Evolutionary conservation across 1,140 invertebrate genomes (phyloP).

Genomic region (Saccostrea cuccullata): DNA sequence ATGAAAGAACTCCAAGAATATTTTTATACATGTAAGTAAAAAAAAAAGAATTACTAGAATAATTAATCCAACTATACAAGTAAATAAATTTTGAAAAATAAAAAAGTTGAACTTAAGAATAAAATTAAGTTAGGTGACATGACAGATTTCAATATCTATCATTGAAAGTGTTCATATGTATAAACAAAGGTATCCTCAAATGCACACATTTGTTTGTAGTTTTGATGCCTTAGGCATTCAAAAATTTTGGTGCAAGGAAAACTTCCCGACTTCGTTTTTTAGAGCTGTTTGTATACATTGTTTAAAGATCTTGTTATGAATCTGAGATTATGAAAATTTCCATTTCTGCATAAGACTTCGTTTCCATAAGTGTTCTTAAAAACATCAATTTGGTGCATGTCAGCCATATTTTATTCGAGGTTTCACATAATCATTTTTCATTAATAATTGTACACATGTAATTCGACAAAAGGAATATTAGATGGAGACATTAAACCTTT

Average conservation of each 20-base stretch:
- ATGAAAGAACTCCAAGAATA: background rate
- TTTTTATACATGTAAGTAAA: background rate
- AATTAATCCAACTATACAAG: no score
- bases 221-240: background rate
- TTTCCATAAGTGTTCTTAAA: background rate
- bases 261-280: background rate
- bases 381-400: background rate
- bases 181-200: background rate
- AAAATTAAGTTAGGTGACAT: background rate
- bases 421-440: background rate
- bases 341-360: background rate
- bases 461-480: slow-evolving; percentile 35
- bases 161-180: no score
- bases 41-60: no score
- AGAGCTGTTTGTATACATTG: no score
- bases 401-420: background rate
- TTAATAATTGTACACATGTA: slow-evolving; percentile 6
- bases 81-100: background rate
- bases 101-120: background rate
- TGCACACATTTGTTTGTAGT: background rate
- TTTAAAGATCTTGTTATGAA: no score
- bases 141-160: background rate
- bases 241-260: background rate
- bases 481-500: background rate
- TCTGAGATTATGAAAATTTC: background rate